Evolutionary conservation across 2,888 invertebrate genomes (phyloP), one percentile per base, ranked within the genome.

Genomic region (Heliconius ismenius): DNA sequence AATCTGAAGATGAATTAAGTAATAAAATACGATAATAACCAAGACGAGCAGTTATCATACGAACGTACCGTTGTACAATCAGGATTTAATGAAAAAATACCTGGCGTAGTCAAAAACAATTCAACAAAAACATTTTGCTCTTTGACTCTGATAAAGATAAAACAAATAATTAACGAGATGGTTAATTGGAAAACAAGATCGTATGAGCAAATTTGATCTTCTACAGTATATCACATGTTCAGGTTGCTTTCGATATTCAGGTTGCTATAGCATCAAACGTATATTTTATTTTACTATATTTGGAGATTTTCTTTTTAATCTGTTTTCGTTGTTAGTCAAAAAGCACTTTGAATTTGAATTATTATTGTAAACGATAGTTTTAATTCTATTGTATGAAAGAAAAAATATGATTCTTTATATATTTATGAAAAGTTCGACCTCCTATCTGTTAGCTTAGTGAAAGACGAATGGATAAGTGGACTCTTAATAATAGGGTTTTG

Each of bases 151-250:
- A 62, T 72, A 67, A 39, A 70, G 73, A 63, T 74, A 76, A 76
- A 79, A 63, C 74, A 79, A 77, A 76, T 76, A 76, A 80, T 78
- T 79, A 79, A 79, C 80, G 74, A 73, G 43, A 72, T 77, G 64
- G 74, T 76, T 73, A 79, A 80, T 79, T 75, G 73, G 76, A 77
- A 70, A 76, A 78, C 73, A 74, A 73, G 74, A 76, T 76, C 72
- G 77, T 79, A 72, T 60, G 76, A 78, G 67, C 64, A 78, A 79
- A 79, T 76, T 73, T 73, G 76, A 73, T 68, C 69, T 73, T 77
- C 73, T 75, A 63, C 58, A 64, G 64, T 62, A 62, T 75, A 63
- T 73, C 75, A 75, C 60, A 68, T 72, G 62, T 72, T 49, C 75
- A 54, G 72, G 73, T 73, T 78, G 63, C 54, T 73, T 75, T 73